These are phyloP conservation scores for Syndactyla subalaris DNA, from an alignment of 2,797 vertebrate species.

Conservation along the genomic window DNA sequence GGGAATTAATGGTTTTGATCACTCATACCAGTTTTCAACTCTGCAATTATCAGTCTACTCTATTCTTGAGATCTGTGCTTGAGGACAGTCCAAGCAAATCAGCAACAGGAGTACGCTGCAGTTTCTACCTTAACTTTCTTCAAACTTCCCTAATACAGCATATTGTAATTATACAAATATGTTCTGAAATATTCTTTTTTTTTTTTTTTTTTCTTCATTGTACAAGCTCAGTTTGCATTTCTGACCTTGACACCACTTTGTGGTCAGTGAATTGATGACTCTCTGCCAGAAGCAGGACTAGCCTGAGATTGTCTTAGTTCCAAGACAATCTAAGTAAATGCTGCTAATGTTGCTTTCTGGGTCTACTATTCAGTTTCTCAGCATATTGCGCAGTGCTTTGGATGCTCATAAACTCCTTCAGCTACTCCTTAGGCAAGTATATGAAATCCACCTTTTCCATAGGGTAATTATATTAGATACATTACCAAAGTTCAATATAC, in stretches of 20 bases:
- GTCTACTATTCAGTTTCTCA: not conserved
- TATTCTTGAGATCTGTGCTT: not conserved
- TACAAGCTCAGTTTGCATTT: not conserved
- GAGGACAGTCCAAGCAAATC: not conserved
- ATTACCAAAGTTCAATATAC: not conserved
- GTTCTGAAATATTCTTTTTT: not conserved
- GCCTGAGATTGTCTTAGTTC: not conserved
- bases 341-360: not conserved
- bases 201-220: not conserved
- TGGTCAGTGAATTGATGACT: not conserved
- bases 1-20: not conserved
- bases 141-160: not conserved
- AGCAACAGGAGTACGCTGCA: not conserved
- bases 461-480: not conserved
- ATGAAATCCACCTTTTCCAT: not conserved
- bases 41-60: not conserved
- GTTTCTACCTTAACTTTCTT: not conserved
- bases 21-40: not conserved
- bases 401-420: not conserved
- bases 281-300: not conserved
- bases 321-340: not conserved
- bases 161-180: not conserved
- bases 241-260: not conserved
- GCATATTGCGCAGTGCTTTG: not conserved
- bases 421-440: not conserved